Evolutionary conservation across 2,888 invertebrate genomes (phyloP), one percentile per base, ranked within the genome.

Genomic region (Empis livida): DNA sequence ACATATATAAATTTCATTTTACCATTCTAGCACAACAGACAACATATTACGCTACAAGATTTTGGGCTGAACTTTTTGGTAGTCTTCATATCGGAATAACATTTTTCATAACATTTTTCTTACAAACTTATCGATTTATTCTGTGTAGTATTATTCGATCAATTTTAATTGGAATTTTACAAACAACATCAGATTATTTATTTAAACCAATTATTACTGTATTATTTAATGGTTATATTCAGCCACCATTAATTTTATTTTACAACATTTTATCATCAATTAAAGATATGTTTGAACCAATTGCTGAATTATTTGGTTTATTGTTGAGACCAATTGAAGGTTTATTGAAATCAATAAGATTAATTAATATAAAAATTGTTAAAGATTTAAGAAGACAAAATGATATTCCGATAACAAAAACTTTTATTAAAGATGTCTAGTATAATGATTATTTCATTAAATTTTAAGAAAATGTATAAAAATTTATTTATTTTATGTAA

Each of bases 31-130:
- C 78, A 0, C 76, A 80, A 52, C 74, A 73, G 55, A 75, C 78
- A 1, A 77, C 77, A 47, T 63, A 68, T 43, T 73, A 73, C 51
- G 76, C 78, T 2, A 78, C 75, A 0, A 71, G 72, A 56, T 80
- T 80, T 58, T 82, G 81, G 80, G 80, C 80, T 0, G 79, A 81
- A 57, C 67, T 80, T 50, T 81, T 80, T 57, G 80, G 80, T 1
- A 71, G 74, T 2, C 58, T 79, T 17, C 77, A 81, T 56, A 75
- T 82, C 44, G 75, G 71, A 27, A 68, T 76, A 10, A 72, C 78
- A 1, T 80, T 80, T 56, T 56, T 77, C 6, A 76, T 77, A 2
- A 70, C 78, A 5, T 79, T 81, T 55, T 55, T 80, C 35, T 63
- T 82, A 30, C 81, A 81, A 57, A 58, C 76, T 1, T 70, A 77